These are phyloP conservation scores for Herpailurus yagouaroundi DNA, from an alignment of 2,113 vertebrate species.

Conservation along the genomic window DNA sequence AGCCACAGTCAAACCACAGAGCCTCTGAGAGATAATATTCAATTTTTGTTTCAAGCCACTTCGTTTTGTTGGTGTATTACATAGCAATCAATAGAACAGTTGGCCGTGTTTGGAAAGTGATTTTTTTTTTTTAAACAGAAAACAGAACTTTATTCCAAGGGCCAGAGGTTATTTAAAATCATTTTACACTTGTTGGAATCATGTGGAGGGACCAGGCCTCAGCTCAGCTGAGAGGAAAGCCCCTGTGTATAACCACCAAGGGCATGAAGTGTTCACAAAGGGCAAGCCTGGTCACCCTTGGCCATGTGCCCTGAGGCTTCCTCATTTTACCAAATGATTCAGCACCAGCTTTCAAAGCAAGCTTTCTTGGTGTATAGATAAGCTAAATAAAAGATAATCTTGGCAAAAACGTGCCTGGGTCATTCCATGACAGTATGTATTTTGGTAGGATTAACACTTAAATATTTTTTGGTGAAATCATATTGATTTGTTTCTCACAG, in stretches of 20 bases:
- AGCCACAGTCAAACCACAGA: neutral
- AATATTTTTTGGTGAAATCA: neutral
- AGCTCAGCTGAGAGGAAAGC: neutral
- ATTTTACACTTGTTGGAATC: constrained; percentile 85
- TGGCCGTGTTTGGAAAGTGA: neutral
- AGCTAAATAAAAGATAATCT: neutral
- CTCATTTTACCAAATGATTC: neutral
- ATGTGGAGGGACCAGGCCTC: neutral
- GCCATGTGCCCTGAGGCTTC: neutral
- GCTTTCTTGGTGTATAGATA: neutral
- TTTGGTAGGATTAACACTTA: neutral
- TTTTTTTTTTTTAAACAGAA: constrained; percentile 56
- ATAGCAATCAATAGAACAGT: neutral
- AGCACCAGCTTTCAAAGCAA: neutral
- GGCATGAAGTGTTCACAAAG: neutral
- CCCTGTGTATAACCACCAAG: neutral
- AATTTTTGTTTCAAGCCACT: neutral
- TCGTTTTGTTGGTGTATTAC: neutral
- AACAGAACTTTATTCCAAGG: constrained; percentile 85
- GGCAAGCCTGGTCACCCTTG: neutral
- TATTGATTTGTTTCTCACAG: neutral
- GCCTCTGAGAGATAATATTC: neutral
- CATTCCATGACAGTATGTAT: neutral
- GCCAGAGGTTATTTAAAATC: constrained; percentile 84
- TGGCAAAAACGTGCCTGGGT: neutral